Evolutionary conservation across 1,140 invertebrate genomes (phyloP).

Genomic region (Brachionus asplanchnoidis): DNA sequence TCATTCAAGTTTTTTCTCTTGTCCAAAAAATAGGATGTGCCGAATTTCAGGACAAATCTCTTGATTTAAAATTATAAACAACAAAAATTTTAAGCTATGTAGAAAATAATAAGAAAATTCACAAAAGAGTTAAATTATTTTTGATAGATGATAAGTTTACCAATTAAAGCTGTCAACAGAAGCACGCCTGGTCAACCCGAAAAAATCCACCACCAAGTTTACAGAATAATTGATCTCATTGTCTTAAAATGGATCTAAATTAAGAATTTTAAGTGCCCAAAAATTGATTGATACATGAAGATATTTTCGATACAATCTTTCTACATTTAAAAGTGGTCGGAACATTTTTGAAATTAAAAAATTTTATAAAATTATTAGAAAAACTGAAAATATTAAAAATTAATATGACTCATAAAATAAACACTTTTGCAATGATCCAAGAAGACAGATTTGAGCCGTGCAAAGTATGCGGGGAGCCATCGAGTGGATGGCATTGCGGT

Average conservation of each 20-base stretch:
- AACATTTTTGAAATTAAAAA: background rate
- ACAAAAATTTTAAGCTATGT: constrained; percentile 7
- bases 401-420: background rate
- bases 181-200: background rate
- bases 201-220: background rate
- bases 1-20: background rate
- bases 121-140: background rate
- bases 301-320: background rate
- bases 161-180: background rate
- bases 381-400: background rate
- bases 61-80: constrained; percentile 17
- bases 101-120: background rate
- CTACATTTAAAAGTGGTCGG: too few relatives aligned
- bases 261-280: background rate
- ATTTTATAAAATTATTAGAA: background rate
- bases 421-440: background rate
- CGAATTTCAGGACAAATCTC: constrained; percentile 31
- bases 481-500: constrained; percentile 57
- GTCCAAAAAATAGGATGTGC: constrained; percentile 18
- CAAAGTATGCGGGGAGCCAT: constrained; percentile 54
- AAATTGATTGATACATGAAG: background rate
- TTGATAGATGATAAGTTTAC: constrained; percentile 5
- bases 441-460: constrained; percentile 45
- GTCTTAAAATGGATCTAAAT: background rate
- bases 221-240: background rate